Base-by-base conservation (phyloP, 2,888 invertebrate species). In the Caenorhabditis sp. region DNA sequence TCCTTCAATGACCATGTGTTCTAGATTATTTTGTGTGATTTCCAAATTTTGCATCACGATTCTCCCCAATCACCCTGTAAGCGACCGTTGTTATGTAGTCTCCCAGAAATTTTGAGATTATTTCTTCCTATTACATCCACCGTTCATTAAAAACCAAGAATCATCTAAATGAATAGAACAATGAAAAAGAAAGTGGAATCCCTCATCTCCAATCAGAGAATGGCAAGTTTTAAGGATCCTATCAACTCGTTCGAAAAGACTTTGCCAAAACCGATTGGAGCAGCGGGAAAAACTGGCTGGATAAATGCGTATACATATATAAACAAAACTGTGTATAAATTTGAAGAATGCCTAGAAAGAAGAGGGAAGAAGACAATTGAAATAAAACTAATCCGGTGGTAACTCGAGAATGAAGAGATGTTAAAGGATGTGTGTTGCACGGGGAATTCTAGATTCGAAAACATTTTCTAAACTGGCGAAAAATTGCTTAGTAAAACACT, bases 91-190 rank as follows among this genome's bases (percentile, higher is more conserved):
- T 70, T 44, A 26, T 41, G n/a, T 58, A 22, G n/a, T 35, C 16
- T 35, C 16, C 8, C 35, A 12, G 19, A 31, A n/a, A n/a, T n/a
- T n/a, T n/a, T n/a, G n/a, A n/a, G n/a, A n/a, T n/a, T n/a, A n/a
- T n/a, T n/a, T n/a, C 31, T 66, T 31, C 22, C n/a, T 31, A 59
- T 61, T 72, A 73, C 44, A 51, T 73, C 73, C 61, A 75, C 75
- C 75, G 56, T 75, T 75, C 56, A 75, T 75, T 75, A 64, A 44
- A 58, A 64, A 58, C 28, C 64, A 64, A 63, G n/a, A 64, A 56
- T 5, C 49, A 1, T 49, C n/a, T n/a, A 38, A 63, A 49, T 35
- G 7, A 31, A 38, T 19, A 35, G 22, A 19, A 51, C 10, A 44
- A 41, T 6, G 24, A 47, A 66, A 58, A 44, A 10, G 12, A 47